phyloP scores from a whole-genome alignment of 2,888 invertebrate genomes.

The Gnatocerus cornutus region DNA sequence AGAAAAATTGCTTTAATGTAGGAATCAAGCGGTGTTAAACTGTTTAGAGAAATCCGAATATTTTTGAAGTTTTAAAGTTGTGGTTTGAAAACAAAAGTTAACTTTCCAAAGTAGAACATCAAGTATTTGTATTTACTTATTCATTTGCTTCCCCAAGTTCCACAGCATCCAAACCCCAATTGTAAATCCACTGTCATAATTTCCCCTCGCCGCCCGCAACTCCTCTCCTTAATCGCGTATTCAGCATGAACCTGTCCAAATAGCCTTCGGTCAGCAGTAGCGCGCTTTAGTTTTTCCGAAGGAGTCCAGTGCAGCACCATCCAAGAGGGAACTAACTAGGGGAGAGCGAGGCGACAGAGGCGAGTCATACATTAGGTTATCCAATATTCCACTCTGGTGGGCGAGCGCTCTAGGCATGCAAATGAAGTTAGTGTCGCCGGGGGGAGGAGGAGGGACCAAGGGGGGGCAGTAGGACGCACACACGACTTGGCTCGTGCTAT shows the following conservation, averaged over 20 bases:
- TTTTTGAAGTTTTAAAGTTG: no score
- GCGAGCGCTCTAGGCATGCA: slow-evolving; percentile 71
- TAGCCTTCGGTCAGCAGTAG: slow-evolving; percentile 63
- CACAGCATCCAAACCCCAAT: not conserved
- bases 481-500: slow-evolving; percentile 69
- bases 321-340: slow-evolving; percentile 60
- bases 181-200: slow-evolving; percentile 2
- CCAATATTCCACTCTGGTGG: slow-evolving; percentile 71
- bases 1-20: no score
- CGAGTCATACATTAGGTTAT: slow-evolving; percentile 70
- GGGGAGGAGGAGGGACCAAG: slow-evolving; percentile 53
- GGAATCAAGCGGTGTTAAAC: no score
- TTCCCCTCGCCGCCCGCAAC: slow-evolving; percentile 27
- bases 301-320: slow-evolving; percentile 50
- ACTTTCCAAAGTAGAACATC: no score
- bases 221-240: slow-evolving; percentile 63
- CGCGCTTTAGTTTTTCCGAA: slow-evolving; percentile 50
- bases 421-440: slow-evolving; percentile 71
- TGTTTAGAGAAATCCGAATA: no score
- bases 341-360: slow-evolving; percentile 59
- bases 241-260: slow-evolving; percentile 65
- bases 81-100: no score
- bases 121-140: no score
- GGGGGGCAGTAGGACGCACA: slow-evolving; percentile 58
- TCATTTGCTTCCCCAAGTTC: not conserved